These are phyloP conservation scores for Empidonax alnorum DNA, from an alignment of 2,113 vertebrate species.

Conservation along the genomic window DNA sequence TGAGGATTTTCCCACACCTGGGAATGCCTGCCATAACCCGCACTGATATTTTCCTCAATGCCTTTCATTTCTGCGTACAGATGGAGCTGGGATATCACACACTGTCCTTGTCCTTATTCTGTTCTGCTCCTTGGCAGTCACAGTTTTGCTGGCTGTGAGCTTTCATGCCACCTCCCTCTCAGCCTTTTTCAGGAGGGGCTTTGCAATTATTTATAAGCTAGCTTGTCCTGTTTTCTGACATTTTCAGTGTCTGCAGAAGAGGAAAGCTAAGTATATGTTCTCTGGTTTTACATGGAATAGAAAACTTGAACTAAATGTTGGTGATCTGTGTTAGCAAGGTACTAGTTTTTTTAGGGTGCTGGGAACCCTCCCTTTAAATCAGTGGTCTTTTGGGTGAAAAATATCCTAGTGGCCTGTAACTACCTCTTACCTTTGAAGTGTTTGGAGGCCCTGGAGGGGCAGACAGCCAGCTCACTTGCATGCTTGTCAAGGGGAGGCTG, in stretches of 20 bases:
- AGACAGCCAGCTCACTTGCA: neutral
- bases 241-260: neutral
- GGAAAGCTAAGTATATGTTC: neutral
- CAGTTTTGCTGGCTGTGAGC: constrained; percentile 42
- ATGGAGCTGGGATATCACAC: constrained; percentile 51
- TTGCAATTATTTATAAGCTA: constrained; percentile 57
- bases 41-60: constrained; percentile 48
- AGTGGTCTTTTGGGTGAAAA: neutral
- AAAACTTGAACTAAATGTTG: neutral
- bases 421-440: neutral
- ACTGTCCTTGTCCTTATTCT: constrained; percentile 49
- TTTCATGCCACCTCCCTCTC: constrained; percentile 47
- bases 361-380: neutral
- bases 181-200: constrained; percentile 31
- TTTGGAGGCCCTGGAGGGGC: neutral
- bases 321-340: neutral
- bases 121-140: constrained; percentile 48
- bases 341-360: neutral
- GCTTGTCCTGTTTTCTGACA: constrained; percentile 35
- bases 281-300: neutral
- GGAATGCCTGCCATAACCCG: constrained; percentile 45
- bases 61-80: constrained; percentile 58
- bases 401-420: neutral
- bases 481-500: neutral
- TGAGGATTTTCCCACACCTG: constrained; percentile 54